Evolutionary conservation across 2,113 vertebrate genomes (phyloP), one percentile per base, ranked within the genome.

Genomic region (Plectropomus leopardus): DNA sequence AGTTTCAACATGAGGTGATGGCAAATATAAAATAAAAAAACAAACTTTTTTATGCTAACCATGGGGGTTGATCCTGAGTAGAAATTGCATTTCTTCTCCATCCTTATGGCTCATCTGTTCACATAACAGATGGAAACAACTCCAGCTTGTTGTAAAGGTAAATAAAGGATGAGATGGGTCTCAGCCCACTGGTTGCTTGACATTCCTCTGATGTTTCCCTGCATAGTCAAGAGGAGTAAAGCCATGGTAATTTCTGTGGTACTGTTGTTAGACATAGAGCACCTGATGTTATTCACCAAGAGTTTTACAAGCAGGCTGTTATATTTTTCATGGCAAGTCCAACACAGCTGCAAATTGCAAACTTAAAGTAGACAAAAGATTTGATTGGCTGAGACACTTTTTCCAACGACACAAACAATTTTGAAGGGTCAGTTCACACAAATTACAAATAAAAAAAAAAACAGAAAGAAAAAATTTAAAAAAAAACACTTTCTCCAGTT

Each of bases 101-200:
- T 76, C 68, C 34, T 7, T 3, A 42, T 42, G 32, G 19, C 5
- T 67, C 8, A 11, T 23, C n/a, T 32, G 30, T 13, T 51, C 60
- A 28, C 17, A 36, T 7, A 23, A 45, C n/a, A 61, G 58, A 53
- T 23, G 16, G 45, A 66, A 71, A 75, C 36, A 36, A 58, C 65
- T 24, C 13, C 28, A 50, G 15, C 14, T 59, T 19, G 7, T 70
- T 44, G 30, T 57, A 36, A 61, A 73, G 51, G 78, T 53, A 64
- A 69, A 83, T 69, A 75, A 75, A 73, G 40, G 40, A 75, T 42
- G 50, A 66, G n/a, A 28, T 9, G 24, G 45, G 76, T 64, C 65
- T 83, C 45, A 57, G 71, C 19, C 36, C 58, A 51, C 28, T 53
- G 34, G 54, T 74, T 71, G 72, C 66, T 75, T 73, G 51, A 72